These are phyloP conservation scores for Lasius platythorax DNA, from an alignment of 2,888 invertebrate species.

Conservation along the genomic window DNA sequence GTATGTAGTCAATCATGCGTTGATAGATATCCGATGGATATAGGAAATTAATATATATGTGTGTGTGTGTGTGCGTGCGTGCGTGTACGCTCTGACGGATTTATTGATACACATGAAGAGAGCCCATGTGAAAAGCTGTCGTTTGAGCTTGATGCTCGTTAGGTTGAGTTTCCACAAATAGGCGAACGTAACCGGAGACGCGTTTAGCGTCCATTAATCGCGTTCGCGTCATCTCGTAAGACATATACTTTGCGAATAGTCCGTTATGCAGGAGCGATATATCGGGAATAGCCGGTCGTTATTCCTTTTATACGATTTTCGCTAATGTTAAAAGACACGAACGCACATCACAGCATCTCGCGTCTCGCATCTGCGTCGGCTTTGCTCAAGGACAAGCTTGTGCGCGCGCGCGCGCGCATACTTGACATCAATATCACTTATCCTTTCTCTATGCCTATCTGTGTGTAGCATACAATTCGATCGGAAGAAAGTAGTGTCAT, in stretches of 20 bases:
- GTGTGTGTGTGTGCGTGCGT: background rate
- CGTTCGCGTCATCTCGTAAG: slow-evolving; percentile 39
- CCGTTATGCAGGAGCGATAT: slow-evolving; percentile 33
- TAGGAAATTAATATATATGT: slow-evolving; percentile 20
- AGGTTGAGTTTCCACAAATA: slow-evolving; percentile 35
- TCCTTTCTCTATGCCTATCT: slow-evolving; percentile 42
- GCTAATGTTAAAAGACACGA: slow-evolving; percentile 27
- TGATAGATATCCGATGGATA: slow-evolving; percentile 49
- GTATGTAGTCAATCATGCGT: slow-evolving; percentile 35
- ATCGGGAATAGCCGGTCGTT: slow-evolving; percentile 18
- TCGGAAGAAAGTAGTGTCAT: slow-evolving; percentile 62
- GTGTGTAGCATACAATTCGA: slow-evolving; percentile 42
- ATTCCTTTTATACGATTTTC: slow-evolving; percentile 47
- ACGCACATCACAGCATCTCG: background rate
- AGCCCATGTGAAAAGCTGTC: slow-evolving; percentile 46
- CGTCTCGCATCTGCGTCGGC: slow-evolving; percentile 50
- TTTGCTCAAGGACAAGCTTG: slow-evolving; percentile 61
- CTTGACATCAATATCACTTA: slow-evolving; percentile 64
- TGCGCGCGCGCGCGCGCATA: background rate
- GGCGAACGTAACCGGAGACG: slow-evolving; percentile 30
- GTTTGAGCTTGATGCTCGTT: slow-evolving; percentile 43
- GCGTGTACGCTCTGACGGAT: slow-evolving; percentile 29
- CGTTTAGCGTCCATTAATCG: slow-evolving; percentile 49
- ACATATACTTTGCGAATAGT: slow-evolving; percentile 36
- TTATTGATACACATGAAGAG: slow-evolving; percentile 28